Evolutionary conservation across 2,888 invertebrate species (phyloP).

Genomic region (Plagiodera versicolora): DNA sequence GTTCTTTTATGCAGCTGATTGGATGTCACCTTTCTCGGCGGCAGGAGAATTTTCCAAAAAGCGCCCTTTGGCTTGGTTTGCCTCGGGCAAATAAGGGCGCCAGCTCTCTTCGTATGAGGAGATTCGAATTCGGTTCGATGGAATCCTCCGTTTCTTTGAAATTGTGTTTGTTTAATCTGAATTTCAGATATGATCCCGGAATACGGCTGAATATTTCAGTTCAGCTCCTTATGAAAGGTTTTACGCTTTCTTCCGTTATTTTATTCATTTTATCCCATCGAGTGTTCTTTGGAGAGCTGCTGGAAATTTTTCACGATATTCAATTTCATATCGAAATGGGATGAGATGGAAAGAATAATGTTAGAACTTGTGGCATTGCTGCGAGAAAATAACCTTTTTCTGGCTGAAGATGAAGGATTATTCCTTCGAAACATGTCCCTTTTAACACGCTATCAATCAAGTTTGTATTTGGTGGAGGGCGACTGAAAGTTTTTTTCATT

Average conservation of each 20-base stretch:
- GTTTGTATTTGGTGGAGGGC: too few relatives aligned
- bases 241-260: conserved; percentile 30
- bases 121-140: conserved; percentile 47
- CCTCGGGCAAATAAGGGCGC: conserved; percentile 50
- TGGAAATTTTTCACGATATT: neutral
- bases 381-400: neutral
- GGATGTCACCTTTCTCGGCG: conserved; percentile 40
- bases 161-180: conserved; percentile 55
- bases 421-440: too few relatives aligned
- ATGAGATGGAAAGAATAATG: neutral
- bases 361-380: neutral
- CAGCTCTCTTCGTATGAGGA: conserved; percentile 33
- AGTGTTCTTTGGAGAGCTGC: neutral
- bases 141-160: conserved; percentile 48
- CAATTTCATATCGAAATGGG: neutral
- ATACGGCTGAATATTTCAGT: conserved; percentile 40
- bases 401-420: too few relatives aligned
- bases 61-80: conserved; percentile 31
- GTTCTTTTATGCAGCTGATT: conserved; percentile 45
- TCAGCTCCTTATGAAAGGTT: conserved; percentile 30
- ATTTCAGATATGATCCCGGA: conserved; percentile 49
- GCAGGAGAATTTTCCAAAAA: conserved; percentile 40
- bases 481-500: too few relatives aligned
- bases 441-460: too few relatives aligned
- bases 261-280: conserved; percentile 23